Percentiles rank a stretch among this genome's conserved stretches.
These are phyloP conservation scores for Himalopsyche anomala DNA, from an alignment of 2,888 invertebrate species.

Conservation along the genomic window DNA sequence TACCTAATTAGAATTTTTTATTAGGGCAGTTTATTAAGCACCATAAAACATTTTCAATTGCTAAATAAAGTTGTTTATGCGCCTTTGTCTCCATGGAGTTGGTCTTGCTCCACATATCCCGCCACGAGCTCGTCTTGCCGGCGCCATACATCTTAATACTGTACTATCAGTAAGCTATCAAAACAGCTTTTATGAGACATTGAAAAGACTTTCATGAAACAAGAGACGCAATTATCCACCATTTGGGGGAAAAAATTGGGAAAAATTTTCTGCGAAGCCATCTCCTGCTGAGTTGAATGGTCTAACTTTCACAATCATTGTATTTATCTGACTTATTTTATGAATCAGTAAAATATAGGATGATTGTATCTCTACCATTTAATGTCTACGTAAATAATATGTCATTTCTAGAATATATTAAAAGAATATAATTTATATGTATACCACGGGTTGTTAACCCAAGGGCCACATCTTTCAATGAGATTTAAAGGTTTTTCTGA, in stretches of 20 bases:
- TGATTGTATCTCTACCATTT: too few relatives aligned
- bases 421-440: too few relatives aligned
- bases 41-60: constrained; percentile 34
- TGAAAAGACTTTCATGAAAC: constrained; percentile 43
- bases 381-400: too few relatives aligned
- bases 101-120: constrained; percentile 7
- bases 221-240: constrained; percentile 24
- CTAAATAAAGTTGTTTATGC: constrained; percentile 37
- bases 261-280: constrained; percentile 11
- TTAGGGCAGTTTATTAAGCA: background rate
- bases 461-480: too few relatives aligned
- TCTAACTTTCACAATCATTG: constrained; percentile 3
- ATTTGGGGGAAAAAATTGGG: background rate
- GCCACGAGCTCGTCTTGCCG: constrained; percentile 1
- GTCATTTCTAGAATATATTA: too few relatives aligned
- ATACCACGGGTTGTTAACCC: too few relatives aligned
- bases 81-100: constrained; percentile 18
- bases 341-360: too few relatives aligned
- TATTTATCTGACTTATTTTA: background rate
- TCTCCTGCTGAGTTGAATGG: constrained; percentile 27
- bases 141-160: constrained; percentile 6
- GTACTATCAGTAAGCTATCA: constrained; percentile 19
- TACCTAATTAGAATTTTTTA: constrained; percentile 20
- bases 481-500: too few relatives aligned
- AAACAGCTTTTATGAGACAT: constrained; percentile 36